Percentiles rank a stretch among this genome's conserved stretches.
Conservation (phyloP, 2,888 invertebrate species). For the Pharmacophagus antenor region DNA sequence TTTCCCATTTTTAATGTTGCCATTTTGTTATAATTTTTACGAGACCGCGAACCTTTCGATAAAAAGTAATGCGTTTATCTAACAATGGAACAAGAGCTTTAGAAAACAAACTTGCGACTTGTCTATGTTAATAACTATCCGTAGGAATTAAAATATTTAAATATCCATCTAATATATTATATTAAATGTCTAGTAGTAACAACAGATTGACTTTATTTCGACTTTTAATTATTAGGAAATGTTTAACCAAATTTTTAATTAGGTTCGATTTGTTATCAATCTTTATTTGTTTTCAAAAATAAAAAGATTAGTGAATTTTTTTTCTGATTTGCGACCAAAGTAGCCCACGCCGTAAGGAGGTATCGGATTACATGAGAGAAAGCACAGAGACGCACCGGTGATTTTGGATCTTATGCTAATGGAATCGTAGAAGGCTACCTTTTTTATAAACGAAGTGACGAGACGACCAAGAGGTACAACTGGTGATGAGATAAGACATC, state of each 20-base stretch:
- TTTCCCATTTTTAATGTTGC: too few species aligned
- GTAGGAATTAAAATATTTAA: too few species aligned
- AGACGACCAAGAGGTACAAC: not conserved
- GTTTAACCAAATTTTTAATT: slow-evolving; percentile 21
- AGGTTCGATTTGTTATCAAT: slow-evolving; percentile 26
- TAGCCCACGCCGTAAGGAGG: slow-evolving; percentile 33
- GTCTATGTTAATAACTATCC: too few species aligned
- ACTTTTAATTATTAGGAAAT: not conserved
- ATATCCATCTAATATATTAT: not conserved
- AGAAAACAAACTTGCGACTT: too few species aligned
- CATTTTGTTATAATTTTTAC: too few species aligned
- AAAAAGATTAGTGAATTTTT: slow-evolving; percentile 6
- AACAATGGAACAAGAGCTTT: too few species aligned
- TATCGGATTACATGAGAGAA: slow-evolving; percentile 34
- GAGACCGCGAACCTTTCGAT: too few species aligned
- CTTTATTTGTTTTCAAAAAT: not conserved
- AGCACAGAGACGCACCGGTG: slow-evolving; percentile 23
- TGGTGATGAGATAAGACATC: too few species aligned
- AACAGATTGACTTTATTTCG: not conserved
- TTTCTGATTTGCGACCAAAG: slow-evolving; percentile 32
- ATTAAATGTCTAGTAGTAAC: not conserved
- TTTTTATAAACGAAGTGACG: not conserved
- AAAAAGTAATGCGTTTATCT: too few species aligned
- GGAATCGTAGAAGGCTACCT: slow-evolving; percentile 8
- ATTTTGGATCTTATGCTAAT: slow-evolving; percentile 18